Percentiles rank a stretch among this genome's conserved stretches.
Conservation (phyloP, 2,888 invertebrate species). For the Lasioglossum pauxillum region DNA sequence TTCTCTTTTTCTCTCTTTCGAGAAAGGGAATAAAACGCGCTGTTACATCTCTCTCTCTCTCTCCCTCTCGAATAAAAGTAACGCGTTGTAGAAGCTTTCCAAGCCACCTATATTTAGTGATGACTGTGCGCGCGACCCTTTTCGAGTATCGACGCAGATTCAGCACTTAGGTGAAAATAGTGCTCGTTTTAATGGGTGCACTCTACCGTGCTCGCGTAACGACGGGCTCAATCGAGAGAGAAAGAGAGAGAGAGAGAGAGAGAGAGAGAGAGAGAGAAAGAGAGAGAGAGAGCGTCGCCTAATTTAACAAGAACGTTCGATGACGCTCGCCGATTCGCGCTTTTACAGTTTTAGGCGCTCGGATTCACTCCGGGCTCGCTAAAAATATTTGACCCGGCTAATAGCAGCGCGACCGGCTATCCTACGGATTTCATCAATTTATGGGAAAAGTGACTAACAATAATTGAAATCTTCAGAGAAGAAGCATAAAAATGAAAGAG, state of each 20-base stretch:
- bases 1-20: background rate
- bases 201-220: constrained; percentile 12
- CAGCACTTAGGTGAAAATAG: constrained; percentile 24
- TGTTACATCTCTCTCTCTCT: background rate
- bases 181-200: constrained; percentile 34
- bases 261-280: background rate
- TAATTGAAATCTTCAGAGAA: rapidly evolving
- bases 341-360: background rate
- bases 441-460: background rate
- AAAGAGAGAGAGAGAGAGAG: background rate
- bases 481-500: background rate
- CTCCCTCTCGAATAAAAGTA: background rate
- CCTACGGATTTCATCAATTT: background rate
- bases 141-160: constrained; percentile 18
- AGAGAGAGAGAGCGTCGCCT: background rate
- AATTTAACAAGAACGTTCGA: constrained; percentile 9
- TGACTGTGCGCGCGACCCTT: background rate
- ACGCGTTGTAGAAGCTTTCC: background rate
- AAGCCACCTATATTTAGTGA: background rate
- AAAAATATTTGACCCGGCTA: background rate
- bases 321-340: background rate
- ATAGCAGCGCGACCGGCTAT: background rate
- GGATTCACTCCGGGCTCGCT: background rate
- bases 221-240: background rate
- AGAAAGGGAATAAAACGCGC: background rate